A percentile compares a stretch with the other conserved stretches of the same genome.
Evolutionary conservation across 2,888 invertebrate species (phyloP).

Genomic region (Nymphalis polychloros): DNA sequence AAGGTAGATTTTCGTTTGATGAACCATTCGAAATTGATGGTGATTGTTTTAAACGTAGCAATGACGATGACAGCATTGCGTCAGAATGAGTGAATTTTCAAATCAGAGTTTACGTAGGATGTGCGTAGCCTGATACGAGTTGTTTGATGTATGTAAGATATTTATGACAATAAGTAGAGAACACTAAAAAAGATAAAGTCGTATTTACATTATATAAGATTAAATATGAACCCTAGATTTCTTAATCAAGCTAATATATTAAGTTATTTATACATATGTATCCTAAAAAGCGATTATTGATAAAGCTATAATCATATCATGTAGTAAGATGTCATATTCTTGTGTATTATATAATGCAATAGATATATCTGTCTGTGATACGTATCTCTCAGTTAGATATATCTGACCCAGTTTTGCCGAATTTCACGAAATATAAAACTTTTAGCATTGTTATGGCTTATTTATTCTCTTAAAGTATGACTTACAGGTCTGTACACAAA

Average conservation of each 20-base stretch:
- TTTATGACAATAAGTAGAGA: background rate
- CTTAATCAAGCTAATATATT: no score
- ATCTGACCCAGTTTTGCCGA: background rate
- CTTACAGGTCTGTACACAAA: no score
- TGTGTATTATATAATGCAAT: background rate
- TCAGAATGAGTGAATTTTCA: conserved; percentile 13
- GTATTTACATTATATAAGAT: no score
- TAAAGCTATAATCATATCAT: no score
- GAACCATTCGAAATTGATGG: conserved; percentile 8
- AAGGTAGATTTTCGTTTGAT: conserved; percentile 7
- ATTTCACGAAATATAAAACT: no score
- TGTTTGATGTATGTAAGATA: background rate
- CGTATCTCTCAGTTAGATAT: background rate
- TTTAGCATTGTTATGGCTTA: no score
- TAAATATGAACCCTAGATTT: no score
- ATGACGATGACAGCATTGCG: conserved; percentile 23
- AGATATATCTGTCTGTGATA: background rate
- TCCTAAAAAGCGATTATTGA: no score
- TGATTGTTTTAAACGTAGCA: conserved; percentile 20
- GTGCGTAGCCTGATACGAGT: conserved; percentile 5
- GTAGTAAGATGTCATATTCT: no score
- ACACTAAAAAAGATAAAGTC: no score
- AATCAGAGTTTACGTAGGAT: conserved; percentile 5
- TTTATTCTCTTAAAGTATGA: no score
- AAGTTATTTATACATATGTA: no score